These are phyloP conservation scores for Drosophila lini DNA, from an alignment of 1,140 invertebrate genomes.

Conservation along the genomic window DNA sequence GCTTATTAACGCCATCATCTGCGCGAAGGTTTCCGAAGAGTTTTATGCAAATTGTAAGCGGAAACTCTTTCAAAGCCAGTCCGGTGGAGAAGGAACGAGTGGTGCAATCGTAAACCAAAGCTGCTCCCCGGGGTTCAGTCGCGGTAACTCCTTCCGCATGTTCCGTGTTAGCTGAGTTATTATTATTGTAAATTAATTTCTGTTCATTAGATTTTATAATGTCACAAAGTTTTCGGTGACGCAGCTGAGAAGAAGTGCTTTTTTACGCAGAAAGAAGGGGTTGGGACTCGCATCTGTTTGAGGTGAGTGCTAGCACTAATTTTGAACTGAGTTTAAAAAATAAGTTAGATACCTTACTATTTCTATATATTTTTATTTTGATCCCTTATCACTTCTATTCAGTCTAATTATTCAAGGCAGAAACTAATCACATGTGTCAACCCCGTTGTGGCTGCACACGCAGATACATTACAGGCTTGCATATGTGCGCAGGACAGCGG, in stretches of 20 bases:
- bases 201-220: conserved; percentile 81
- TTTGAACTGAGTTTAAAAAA: not conserved
- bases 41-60: conserved; percentile 83
- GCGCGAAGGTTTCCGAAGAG: conserved; percentile 62
- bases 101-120: conserved; percentile 56
- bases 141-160: conserved; percentile 39
- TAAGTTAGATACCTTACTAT: not conserved
- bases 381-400: not conserved
- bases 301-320: not conserved
- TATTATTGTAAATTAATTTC: conserved; percentile 81
- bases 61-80: conserved; percentile 77
- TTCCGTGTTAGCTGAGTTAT: conserved; percentile 76
- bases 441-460: not conserved
- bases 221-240: conserved; percentile 55
- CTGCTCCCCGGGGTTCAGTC: conserved; percentile 44
- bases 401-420: not conserved
- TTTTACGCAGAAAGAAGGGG: not conserved
- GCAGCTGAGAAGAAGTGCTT: conserved; percentile 57
- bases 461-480: conserved; percentile 7
- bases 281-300: not conserved
- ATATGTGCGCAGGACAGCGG: conserved; percentile 47
- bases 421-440: conserved; percentile 12
- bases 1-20: conserved; percentile 74
- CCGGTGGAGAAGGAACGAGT: conserved; percentile 16
- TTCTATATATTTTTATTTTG: not conserved